These are phyloP conservation scores for Agriopis leucophaearia DNA, from an alignment of 2,888 invertebrate genomes.

Conservation along the genomic window DNA sequence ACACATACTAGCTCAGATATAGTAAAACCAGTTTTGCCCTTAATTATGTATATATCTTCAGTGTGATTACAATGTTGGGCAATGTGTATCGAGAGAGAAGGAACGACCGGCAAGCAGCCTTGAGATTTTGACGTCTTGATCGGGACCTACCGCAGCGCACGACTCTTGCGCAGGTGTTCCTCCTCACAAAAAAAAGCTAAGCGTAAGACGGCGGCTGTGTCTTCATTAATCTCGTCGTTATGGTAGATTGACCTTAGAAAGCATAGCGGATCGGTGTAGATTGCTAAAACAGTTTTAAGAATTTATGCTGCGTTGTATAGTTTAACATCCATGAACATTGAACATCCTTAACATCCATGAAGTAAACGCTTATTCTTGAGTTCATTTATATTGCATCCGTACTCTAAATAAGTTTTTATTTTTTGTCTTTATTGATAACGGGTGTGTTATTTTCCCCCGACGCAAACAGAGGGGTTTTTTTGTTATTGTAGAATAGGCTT, in stretches of 20 bases:
- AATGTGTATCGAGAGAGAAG: constrained; percentile 75
- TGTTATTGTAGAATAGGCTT: no score
- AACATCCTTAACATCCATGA: constrained; percentile 1
- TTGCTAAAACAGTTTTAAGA: constrained; percentile 38
- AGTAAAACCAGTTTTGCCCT: constrained; percentile 53
- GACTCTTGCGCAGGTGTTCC: constrained; percentile 81
- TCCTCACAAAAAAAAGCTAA: constrained; percentile 67
- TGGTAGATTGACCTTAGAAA: constrained; percentile 65
- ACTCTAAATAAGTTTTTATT: no score
- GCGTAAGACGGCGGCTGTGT: constrained; percentile 80
- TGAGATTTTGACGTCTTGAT: constrained; percentile 86
- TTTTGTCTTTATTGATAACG: no score
- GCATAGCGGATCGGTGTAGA: constrained; percentile 37
- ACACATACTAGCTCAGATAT: constrained; percentile 26
- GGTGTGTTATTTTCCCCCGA: no score
- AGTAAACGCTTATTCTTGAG: constrained; percentile 1
- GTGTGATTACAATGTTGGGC: constrained; percentile 69
- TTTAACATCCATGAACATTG: constrained; percentile 33
- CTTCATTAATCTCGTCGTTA: constrained; percentile 66
- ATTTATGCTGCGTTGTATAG: constrained; percentile 15
- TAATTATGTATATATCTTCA: constrained; percentile 67
- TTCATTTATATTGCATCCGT: background rate
- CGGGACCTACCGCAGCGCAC: constrained; percentile 84
- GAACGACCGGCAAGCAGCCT: constrained; percentile 69
- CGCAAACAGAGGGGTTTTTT: no score